Percentiles rank a stretch among this genome's conserved stretches.
Conservation (phyloP, 2,888 invertebrate species). For the Entomobrya multifasciata region DNA sequence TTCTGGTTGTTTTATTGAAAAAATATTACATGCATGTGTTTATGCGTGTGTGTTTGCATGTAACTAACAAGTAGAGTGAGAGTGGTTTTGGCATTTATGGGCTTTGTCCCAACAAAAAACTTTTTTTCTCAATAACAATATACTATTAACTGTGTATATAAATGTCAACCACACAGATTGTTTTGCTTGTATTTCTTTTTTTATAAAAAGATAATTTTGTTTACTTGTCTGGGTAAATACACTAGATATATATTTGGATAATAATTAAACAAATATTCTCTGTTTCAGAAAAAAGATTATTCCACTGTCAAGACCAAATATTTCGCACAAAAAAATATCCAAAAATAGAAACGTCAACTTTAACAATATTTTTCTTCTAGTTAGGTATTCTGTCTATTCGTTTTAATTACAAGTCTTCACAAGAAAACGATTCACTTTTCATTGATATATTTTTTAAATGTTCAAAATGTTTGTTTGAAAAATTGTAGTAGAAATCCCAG, state of each 20-base stretch:
- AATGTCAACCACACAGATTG: constrained; percentile 65
- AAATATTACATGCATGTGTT: constrained; percentile 45
- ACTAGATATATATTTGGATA: constrained; percentile 41
- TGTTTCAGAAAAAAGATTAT: constrained; percentile 49
- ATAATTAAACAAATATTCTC: constrained; percentile 55
- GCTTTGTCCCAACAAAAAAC: constrained; percentile 45
- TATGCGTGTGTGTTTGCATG: background rate
- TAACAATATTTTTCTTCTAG: too few species aligned
- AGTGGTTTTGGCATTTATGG: constrained; percentile 66
- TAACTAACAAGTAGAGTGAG: background rate
- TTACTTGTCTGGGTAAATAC: constrained; percentile 23
- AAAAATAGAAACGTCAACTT: too few species aligned
- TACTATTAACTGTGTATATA: constrained; percentile 56
- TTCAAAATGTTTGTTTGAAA: too few species aligned
- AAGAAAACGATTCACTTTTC: too few species aligned
- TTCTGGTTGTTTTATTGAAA: constrained; percentile 46
- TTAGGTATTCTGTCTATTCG: too few species aligned
- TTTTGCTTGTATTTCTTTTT: constrained; percentile 20
- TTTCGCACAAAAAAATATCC: too few species aligned
- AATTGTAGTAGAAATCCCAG: background rate
- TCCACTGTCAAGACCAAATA: constrained; percentile 55
- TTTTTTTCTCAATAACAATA: constrained; percentile 51
- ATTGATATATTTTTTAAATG: too few species aligned
- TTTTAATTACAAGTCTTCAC: too few species aligned
- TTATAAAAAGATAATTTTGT: background rate